Base-by-base conservation (phyloP, 2,797 vertebrate genomes). In the Sphenodon punctatus region DNA sequence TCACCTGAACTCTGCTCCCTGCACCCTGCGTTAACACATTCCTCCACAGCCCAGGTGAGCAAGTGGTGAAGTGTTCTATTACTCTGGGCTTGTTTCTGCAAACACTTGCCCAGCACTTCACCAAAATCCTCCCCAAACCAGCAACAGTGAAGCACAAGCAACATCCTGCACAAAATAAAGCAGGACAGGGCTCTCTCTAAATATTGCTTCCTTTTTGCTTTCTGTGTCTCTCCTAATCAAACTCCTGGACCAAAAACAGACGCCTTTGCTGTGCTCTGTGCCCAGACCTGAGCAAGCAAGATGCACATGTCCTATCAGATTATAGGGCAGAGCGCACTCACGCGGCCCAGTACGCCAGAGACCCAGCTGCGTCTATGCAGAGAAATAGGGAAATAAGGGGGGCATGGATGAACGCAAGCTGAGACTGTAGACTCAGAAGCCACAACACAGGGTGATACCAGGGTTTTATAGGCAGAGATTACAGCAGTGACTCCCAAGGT, bases 281-380 rank as follows among this genome's bases (percentile, higher is more conserved):
- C 78, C 72, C 82, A 75, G 86, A 30, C 77, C 20, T 67, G 11
- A 56, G 86, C 84, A 86, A 2, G 69, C 89, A 89, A 76, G 41
- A 69, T 89, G 90, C 85, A 92, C 91, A 90, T 0, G 91, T 93
- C 93, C 69, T 86, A 81, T 92, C 80, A 81, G 78, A 93, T 94
- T 90, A 93, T 84, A 75, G 82, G 78, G 68, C 84, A 86, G 60
- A 91, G 43, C 51, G 87, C 86, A 79, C 88, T 87, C 88, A 84
- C 63, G 51, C 36, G 88, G 61, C 30, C 64, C 61, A 15, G 79
- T 70, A 53, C 72, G 66, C 71, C 65, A 69, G 78, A 81, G 80
- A 67, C 69, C 25, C 89, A 84, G 78, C 23, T 25, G 1, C 22
- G 51, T 48, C 58, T 49, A 64, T 48, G 68, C 46, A 42, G 23